Conservation (phyloP, 2,888 invertebrate genomes). For the Theretra japonica region DNA sequence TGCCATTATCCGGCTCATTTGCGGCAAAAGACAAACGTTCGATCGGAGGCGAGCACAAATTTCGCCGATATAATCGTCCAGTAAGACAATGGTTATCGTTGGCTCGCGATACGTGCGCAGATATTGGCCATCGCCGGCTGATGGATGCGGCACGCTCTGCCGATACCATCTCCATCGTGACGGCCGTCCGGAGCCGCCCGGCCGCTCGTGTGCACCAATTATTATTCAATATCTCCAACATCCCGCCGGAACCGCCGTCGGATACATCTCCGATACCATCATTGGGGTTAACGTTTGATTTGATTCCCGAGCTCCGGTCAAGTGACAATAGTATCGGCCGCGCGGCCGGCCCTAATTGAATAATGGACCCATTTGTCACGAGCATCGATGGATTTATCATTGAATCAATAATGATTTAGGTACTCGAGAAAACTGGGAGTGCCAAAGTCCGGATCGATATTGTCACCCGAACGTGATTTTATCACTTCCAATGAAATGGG, state of each 20-base stretch:
- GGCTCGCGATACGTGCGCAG: slow-evolving; percentile 69
- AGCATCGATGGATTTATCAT: slow-evolving; percentile 61
- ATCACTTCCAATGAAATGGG: slow-evolving; percentile 34
- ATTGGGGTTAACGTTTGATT: slow-evolving; percentile 69
- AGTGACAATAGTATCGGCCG: slow-evolving; percentile 68
- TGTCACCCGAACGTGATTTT: slow-evolving; percentile 34
- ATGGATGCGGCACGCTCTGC: slow-evolving; percentile 81
- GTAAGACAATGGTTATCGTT: slow-evolving; percentile 80
- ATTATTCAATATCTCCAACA: slow-evolving; percentile 79
- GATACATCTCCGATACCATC: slow-evolving; percentile 58
- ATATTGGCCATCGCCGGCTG: slow-evolving; percentile 68
- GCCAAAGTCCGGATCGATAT: slow-evolving; percentile 46
- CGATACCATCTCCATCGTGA: slow-evolving; percentile 80
- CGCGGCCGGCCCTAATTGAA: slow-evolving; percentile 68
- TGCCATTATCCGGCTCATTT: slow-evolving; percentile 79
- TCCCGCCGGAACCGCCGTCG: slow-evolving; percentile 42
- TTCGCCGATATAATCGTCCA: slow-evolving; percentile 79
- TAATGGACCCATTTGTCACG: slow-evolving; percentile 65
- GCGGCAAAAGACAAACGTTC: slow-evolving; percentile 80
- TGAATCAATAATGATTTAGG: slow-evolving; percentile 54
- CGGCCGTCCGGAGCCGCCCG: slow-evolving; percentile 51
- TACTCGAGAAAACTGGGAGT: slow-evolving; percentile 41
- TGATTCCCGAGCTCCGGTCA: slow-evolving; percentile 68
- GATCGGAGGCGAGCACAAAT: slow-evolving; percentile 78
- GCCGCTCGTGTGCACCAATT: slow-evolving; percentile 76